Evolutionary conservation across 2,888 invertebrate species (phyloP), one percentile per base, ranked within the genome.

Genomic region (Uloborus plumipes): DNA sequence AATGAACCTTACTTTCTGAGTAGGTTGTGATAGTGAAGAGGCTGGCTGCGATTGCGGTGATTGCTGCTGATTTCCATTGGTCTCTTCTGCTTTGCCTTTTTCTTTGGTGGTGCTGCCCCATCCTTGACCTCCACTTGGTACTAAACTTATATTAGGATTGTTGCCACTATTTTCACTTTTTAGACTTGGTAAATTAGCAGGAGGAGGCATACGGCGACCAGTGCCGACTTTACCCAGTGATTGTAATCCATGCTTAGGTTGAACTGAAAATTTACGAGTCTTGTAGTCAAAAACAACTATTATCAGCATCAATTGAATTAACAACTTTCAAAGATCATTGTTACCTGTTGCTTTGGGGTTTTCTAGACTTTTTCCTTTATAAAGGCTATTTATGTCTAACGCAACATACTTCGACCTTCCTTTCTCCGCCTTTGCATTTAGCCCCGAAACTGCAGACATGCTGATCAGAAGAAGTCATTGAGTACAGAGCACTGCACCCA

Each of bases 211-310:
- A 90, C 99, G 94, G 92, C 99, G 94, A 90, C 96, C 96, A 91
- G 95, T 95, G 90, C 95, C 96, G 91, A 98, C 96, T 93, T 98
- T 99, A 91, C 99, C 99, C 94, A 99, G 94, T 92, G 94, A 95
- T 94, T 99, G 99, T 94, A 99, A 96, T 93, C 98, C 98, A 97
- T 98, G 97, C 90, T 98, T 98, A 91, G 95, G 95, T 90, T 94
- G 94, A 91, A 94, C 86, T 83, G 69, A 49, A 82, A 69, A 20
- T 65, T 65, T 47, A 39, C 2, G n/a, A n/a, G 9, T 31, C 16
- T n/a, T 39, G 15, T 14, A 65, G 47, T 39, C 1, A 15, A 65
- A 65, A 39, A 39, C 11, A 9, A 55, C 16, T 26, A 26, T 16
- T 14, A 6, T 22, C 16, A 61, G 18, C 6, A 22, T 61, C 9